A percentile compares a stretch with the other conserved stretches of the same genome.
These are phyloP conservation scores for Meganola albula DNA, from an alignment of 2,888 invertebrate genomes.

Conservation along the genomic window DNA sequence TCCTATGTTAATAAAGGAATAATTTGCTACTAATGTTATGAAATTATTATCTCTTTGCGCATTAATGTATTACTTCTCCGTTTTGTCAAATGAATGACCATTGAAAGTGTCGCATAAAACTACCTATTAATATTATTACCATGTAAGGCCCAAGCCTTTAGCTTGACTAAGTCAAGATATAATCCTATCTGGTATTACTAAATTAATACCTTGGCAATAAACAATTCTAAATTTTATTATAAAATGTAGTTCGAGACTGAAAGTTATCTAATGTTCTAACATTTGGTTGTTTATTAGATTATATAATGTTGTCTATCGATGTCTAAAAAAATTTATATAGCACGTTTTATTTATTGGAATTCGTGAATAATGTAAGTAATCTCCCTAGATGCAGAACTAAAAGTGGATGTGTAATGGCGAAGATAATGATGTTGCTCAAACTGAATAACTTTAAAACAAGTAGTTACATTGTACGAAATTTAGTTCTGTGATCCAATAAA, in stretches of 20 bases:
- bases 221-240: conserved; percentile 17
- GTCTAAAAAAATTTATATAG: conserved; percentile 15
- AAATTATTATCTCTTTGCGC: no score
- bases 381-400: conserved; percentile 33
- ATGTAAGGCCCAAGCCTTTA: no score
- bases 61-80: no score
- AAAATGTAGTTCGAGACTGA: conserved; percentile 29
- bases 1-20: no score
- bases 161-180: no score
- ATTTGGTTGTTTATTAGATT: conserved; percentile 15
- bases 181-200: background rate
- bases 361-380: conserved; percentile 24
- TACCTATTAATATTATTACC: no score
- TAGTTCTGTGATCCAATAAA: conserved; percentile 72
- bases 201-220: conserved; percentile 10
- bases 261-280: conserved; percentile 14
- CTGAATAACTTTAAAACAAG: conserved; percentile 61
- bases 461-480: conserved; percentile 66
- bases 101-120: no score
- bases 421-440: conserved; percentile 70
- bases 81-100: no score
- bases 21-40: no score
- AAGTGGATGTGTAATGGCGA: conserved; percentile 46
- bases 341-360: conserved; percentile 23
- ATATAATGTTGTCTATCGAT: conserved; percentile 18